Conservation (phyloP, 2,888 invertebrate genomes). For the Panopea generosa region DNA sequence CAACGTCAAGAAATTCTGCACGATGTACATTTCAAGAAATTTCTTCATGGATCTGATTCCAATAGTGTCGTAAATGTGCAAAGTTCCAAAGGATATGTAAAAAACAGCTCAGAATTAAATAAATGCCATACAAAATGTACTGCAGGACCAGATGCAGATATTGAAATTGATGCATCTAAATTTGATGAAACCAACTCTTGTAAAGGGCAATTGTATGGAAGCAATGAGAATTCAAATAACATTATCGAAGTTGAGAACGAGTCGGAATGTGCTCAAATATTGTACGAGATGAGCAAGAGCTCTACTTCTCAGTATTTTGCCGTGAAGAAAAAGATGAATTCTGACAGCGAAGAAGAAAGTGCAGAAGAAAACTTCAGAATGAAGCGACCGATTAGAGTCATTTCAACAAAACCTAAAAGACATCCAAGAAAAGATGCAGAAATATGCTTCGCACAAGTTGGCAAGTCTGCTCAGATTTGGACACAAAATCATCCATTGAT, state of each 20-base stretch:
- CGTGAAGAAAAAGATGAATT: conserved; percentile 1
- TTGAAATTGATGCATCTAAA: too few species aligned
- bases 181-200: too few species aligned
- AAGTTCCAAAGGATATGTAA: too few species aligned
- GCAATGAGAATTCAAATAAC: not conserved
- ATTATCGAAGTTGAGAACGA: conserved; percentile 22
- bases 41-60: too few species aligned
- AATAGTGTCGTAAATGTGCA: too few species aligned
- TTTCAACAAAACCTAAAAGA: conserved; percentile 40
- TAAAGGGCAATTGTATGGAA: too few species aligned
- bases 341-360: conserved; percentile 1
- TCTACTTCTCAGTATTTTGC: not conserved
- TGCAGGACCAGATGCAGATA: too few species aligned
- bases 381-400: conserved; percentile 11
- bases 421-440: conserved; percentile 41
- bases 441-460: conserved; percentile 67
- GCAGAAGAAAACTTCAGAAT: not conserved
- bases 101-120: too few species aligned
- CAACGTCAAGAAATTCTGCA: too few species aligned
- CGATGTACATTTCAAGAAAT: too few species aligned
- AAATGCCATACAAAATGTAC: too few species aligned
- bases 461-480: conserved; percentile 67
- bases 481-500: conserved; percentile 72
- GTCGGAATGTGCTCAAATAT: conserved; percentile 45
- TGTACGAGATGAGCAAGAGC: conserved; percentile 49